Conservation (phyloP, 2,113 vertebrate genomes). For the Pelvicachromis taeniatus region DNA sequence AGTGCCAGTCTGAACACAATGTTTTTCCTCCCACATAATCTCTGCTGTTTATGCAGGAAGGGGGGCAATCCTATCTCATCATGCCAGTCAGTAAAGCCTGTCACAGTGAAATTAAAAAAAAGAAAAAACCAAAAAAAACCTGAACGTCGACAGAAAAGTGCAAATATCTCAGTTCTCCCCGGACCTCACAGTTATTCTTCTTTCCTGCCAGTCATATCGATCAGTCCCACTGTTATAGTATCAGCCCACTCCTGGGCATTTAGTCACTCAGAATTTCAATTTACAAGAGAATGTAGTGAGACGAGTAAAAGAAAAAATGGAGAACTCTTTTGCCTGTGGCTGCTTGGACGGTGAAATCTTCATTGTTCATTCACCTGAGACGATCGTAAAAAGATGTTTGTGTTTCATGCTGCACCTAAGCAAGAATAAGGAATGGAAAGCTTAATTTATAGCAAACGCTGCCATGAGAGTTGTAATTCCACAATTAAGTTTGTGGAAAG, state of each 20-base stretch:
- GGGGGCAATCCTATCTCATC: constrained; percentile 21
- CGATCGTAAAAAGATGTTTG: neutral
- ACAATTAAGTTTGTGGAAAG: neutral
- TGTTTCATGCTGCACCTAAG: neutral
- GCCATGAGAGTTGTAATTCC: neutral
- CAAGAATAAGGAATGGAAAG: neutral
- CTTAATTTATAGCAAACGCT: neutral
- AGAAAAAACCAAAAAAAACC: too few relatives aligned
- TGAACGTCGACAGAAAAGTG: neutral
- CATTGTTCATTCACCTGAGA: neutral
- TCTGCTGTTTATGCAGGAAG: constrained; percentile 13
- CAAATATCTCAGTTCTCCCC: constrained; percentile 1
- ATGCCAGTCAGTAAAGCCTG: neutral
- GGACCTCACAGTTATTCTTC: neutral
- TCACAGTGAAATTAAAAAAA: neutral
- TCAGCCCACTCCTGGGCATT: neutral
- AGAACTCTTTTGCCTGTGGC: neutral
- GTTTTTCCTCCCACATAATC: constrained; percentile 28
- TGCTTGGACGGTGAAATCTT: neutral
- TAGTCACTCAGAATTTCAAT: constrained; percentile 25
- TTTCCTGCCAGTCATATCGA: constrained; percentile 12
- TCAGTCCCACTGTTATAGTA: constrained; percentile 1
- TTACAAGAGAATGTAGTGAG: neutral
- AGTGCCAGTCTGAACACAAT: constrained; percentile 11
- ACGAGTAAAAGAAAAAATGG: neutral